Evolutionary conservation across 35 echinoderm and acorn worm genomes (phyloP).

Genomic region (Amphiura filiformis): DNA sequence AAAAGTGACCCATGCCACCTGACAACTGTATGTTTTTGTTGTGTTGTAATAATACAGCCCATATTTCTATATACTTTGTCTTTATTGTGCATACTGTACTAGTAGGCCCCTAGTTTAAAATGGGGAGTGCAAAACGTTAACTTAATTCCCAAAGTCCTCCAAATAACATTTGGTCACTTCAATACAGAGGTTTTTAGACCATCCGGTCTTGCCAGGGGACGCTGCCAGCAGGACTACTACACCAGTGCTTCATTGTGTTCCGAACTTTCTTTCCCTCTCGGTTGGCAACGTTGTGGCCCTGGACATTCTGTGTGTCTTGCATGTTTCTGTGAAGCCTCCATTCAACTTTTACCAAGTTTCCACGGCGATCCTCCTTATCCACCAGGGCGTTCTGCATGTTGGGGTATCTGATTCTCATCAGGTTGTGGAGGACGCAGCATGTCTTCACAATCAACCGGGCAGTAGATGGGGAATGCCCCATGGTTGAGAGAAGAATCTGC

Average conservation of each 20-base stretch:
- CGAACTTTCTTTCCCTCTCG: not conserved
- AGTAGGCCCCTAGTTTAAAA: too few relatives aligned
- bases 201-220: slow-evolving; percentile 57
- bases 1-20: too few relatives aligned
- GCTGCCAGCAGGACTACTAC: slow-evolving; percentile 37
- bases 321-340: not conserved
- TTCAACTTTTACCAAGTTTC: not conserved
- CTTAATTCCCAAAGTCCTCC: too few relatives aligned
- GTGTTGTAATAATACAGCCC: too few relatives aligned
- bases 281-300: not conserved
- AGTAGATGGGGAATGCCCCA: not conserved
- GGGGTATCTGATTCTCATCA: slow-evolving; percentile 44
- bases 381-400: slow-evolving; percentile 15
- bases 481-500: not conserved
- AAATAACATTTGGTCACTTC: too few relatives aligned
- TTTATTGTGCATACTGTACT: too few relatives aligned
- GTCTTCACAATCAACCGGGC: slow-evolving; percentile 3
- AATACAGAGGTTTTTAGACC: too few relatives aligned
- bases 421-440: slow-evolving; percentile 37
- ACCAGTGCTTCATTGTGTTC: not conserved
- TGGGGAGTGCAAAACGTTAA: too few relatives aligned
- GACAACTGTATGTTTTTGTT: too few relatives aligned
- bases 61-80: too few relatives aligned
- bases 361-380: not conserved
- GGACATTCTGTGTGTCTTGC: not conserved